phyloP scores from a whole-genome alignment of 2,888 invertebrate species.

The Anodontia alba region DNA sequence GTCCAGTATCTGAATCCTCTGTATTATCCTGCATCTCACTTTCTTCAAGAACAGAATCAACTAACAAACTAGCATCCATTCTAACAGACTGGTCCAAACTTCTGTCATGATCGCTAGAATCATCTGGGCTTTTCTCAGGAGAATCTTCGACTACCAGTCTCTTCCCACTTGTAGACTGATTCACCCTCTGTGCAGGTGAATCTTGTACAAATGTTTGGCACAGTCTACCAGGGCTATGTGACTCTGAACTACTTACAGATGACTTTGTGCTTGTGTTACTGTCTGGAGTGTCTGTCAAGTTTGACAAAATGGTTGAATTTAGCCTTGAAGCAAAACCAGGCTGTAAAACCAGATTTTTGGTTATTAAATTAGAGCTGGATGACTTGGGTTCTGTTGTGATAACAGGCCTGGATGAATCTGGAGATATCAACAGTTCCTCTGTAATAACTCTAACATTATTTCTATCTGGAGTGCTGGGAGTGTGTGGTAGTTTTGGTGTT shows the following conservation, averaged over 20 bases:
- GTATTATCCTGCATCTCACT: background rate
- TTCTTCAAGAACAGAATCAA: conserved; percentile 5
- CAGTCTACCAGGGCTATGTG: background rate
- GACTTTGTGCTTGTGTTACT: background rate
- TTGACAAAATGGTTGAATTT: conserved; percentile 47
- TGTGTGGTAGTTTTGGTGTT: conserved; percentile 1
- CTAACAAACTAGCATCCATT: background rate
- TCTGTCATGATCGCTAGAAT: background rate
- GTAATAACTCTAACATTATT: conserved; percentile 49
- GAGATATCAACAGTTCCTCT: conserved; percentile 72
- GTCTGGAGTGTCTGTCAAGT: conserved; percentile 36
- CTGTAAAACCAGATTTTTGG: too few relatives aligned
- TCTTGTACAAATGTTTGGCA: conserved; percentile 38
- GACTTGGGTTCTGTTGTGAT: conserved; percentile 48
- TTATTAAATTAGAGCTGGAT: background rate
- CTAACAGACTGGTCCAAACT: background rate
- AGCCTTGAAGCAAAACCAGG: conserved; percentile 8
- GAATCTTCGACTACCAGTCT: conserved; percentile 4
- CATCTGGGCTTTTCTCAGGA: background rate
- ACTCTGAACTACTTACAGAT: conserved; percentile 7
- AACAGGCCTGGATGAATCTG: conserved; percentile 67
- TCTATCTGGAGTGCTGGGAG: conserved; percentile 17
- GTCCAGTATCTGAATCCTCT: background rate
- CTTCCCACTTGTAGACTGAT: background rate
- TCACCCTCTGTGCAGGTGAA: conserved; percentile 29